Evolutionary conservation across 1,140 invertebrate genomes (phyloP).

Genomic region (Teleogryllus occipitalis): DNA sequence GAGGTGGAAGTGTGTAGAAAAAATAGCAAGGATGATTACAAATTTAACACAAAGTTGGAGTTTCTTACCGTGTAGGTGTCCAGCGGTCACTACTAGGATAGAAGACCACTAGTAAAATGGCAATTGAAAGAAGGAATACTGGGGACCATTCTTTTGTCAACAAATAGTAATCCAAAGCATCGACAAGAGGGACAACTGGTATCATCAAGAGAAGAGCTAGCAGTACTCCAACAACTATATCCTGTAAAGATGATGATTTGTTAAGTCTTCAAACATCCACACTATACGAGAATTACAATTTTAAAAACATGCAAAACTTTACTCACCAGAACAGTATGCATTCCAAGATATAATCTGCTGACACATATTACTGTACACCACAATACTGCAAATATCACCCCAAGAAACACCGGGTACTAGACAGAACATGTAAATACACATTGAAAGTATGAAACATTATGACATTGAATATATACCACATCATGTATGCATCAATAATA

Average conservation of each 20-base stretch:
- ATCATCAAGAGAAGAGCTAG: conserved; percentile 59
- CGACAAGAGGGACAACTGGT: conserved; percentile 62
- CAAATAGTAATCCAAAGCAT: conserved; percentile 61
- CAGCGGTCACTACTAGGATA: conserved; percentile 67
- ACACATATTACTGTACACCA: conserved; percentile 73
- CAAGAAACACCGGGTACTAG: conserved; percentile 42
- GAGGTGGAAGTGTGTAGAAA: neutral
- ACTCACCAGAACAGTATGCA: conserved; percentile 75
- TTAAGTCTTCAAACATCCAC: neutral
- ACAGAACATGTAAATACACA: conserved; percentile 21
- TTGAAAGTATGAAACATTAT: too few species aligned
- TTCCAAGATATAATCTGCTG: conserved; percentile 82
- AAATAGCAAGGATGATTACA: neutral
- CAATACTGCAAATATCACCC: conserved; percentile 36
- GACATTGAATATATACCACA: too few species aligned
- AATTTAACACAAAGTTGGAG: neutral
- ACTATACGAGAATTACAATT: neutral
- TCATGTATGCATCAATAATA: neutral
- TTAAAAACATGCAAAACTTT: conserved; percentile 29
- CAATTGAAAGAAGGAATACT: conserved; percentile 50
- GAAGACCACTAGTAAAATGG: conserved; percentile 57
- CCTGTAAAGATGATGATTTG: conserved; percentile 43
- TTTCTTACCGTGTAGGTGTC: conserved; percentile 67
- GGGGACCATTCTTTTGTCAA: conserved; percentile 59
- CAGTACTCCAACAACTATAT: conserved; percentile 63